Percentiles rank a stretch among this genome's conserved stretches.
phyloP scores from a whole-genome alignment of 2,888 invertebrate species.

The Papilio protenor region DNA sequence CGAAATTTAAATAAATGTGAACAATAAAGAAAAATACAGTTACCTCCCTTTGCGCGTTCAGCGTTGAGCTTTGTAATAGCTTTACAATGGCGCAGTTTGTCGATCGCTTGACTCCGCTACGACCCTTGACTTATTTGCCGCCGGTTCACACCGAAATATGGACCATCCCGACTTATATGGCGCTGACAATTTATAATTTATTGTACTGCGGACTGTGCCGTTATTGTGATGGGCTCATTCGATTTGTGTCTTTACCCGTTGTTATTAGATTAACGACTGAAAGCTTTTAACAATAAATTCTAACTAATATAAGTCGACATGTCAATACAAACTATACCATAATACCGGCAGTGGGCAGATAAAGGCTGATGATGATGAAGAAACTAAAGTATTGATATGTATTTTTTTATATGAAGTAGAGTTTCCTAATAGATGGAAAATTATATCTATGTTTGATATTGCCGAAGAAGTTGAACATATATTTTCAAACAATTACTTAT shows the following conservation, averaged over 20 bases:
- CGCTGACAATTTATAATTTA: conserved; percentile 60
- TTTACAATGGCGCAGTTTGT: conserved; percentile 72
- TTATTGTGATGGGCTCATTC: conserved; percentile 40
- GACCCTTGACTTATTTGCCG: conserved; percentile 70
- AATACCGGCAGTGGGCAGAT: no score
- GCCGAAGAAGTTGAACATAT: no score
- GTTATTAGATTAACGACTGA: conserved; percentile 33
- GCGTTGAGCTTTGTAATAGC: conserved; percentile 55
- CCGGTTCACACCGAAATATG: conserved; percentile 64
- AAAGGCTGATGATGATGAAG: no score
- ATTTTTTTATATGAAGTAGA: no score
- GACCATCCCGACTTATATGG: conserved; percentile 52
- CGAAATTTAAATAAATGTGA: background rate
- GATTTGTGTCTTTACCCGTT: conserved; percentile 37
- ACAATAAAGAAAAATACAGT: conserved; percentile 36
- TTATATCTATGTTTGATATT: no score
- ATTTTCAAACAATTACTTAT: no score
- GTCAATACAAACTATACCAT: background rate
- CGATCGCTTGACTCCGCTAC: conserved; percentile 69
- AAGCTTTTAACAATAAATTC: conserved; percentile 35
- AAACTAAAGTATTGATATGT: no score
- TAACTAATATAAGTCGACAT: background rate
- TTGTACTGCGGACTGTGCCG: conserved; percentile 43
- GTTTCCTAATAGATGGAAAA: no score
- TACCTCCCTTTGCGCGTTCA: conserved; percentile 44